Base-by-base conservation (phyloP, 30 jellyfish, hydroid and myxozoan genomes). In the Pelagia noctiluca region DNA sequence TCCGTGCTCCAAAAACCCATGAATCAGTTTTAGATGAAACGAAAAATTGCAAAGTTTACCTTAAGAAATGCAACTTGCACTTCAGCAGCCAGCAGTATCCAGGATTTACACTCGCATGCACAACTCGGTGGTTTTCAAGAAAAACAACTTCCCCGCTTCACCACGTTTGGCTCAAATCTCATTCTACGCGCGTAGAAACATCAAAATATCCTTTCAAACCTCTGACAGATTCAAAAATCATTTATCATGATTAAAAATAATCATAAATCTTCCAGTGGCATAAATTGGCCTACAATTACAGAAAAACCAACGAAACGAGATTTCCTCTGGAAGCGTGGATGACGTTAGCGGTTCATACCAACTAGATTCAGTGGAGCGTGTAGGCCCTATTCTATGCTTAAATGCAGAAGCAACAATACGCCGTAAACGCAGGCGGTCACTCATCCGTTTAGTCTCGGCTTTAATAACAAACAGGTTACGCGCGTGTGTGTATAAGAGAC, bases 281-380 rank as follows among this genome's bases (percentile, higher is more conserved):
- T 19, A 52, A 52, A 52, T 4, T 52, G 68, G 68, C 68, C 68
- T 52, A 52, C 30, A 52, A 8, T 52, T 19, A 52, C 16, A 52
- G 26, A 10, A 52, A 10, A 8, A 19, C 26, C 26, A 42, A 16
- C 57, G 26, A 25, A 52, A 52, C 68, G 28, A 30, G 26, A 4
- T n/a, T n/a, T n/a, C 30, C 68, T 10, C 12, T 35, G 49, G 61
- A 21, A 57, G 21, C 30, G 67, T 26, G 34, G 80, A 83, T 82
- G 92, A 82, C 92, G 92, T 82, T 66, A 82, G 75, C 74, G 53
- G 53, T 49, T 35, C 69, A 71, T 66, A 68, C 92, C 52, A 82
- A 38, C 80, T 65, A 50, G 36, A 75, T 35, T 75, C 92, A 82
- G 81, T 74, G 86, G 74, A 66, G 85, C 92, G 92, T n/a, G 80